These are phyloP conservation scores for Leucophora obtusa DNA, from an alignment of 2,888 invertebrate genomes.

Conservation along the genomic window DNA sequence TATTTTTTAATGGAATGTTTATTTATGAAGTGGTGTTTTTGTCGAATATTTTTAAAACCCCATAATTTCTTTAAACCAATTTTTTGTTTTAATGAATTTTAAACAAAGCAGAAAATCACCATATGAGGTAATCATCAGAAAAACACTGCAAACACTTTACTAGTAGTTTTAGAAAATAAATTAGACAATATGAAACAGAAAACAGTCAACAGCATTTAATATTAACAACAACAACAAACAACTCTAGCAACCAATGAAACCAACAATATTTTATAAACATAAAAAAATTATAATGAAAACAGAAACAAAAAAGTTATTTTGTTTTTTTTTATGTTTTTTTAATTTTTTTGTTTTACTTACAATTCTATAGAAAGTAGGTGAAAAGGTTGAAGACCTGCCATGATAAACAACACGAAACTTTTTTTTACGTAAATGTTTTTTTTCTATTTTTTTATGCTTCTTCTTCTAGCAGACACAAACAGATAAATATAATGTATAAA, in stretches of 20 bases:
- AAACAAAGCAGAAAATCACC: not conserved
- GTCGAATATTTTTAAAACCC: too few relatives aligned
- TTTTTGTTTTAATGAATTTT: not conserved
- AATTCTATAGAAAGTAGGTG: conserved; percentile 73
- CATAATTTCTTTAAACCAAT: too few relatives aligned
- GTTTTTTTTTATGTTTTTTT: conserved; percentile 23
- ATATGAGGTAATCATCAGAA: not conserved
- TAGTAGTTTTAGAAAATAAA: not conserved
- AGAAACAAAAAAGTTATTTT: conserved; percentile 38
- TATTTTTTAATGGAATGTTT: too few relatives aligned
- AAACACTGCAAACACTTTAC: not conserved
- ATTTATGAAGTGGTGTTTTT: too few relatives aligned
- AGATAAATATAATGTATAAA: conserved; percentile 36
- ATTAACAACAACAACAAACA: not conserved
- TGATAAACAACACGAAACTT: conserved; percentile 61
- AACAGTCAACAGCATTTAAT: not conserved
- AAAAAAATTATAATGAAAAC: conserved; percentile 6
- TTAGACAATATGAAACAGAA: not conserved
- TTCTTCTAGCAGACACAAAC: conserved; percentile 55
- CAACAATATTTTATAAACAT: not conserved
- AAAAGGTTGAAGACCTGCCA: conserved; percentile 72
- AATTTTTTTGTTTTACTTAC: conserved; percentile 27
- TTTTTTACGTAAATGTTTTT: conserved; percentile 18
- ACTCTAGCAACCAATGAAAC: not conserved
- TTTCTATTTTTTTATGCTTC: conserved; percentile 44